Base-by-base conservation (phyloP, 2,797 vertebrate genomes). In the Pachyuromys duprasi region DNA sequence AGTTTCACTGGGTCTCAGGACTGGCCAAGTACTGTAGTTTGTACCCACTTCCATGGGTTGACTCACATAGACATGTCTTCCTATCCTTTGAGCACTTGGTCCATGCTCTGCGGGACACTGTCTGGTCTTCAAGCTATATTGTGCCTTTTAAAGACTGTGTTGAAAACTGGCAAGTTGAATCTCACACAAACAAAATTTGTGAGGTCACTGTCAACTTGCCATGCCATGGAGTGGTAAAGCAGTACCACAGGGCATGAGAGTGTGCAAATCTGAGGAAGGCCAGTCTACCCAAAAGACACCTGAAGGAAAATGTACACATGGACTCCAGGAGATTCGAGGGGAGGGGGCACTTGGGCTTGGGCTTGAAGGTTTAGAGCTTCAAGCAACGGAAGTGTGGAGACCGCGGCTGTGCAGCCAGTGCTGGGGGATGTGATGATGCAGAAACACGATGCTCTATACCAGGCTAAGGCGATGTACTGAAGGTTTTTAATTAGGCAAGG, bases 41-140 rank as follows among this genome's bases (percentile, higher is more conserved):
- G 53, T 7, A 63, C 9, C 2, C 67, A 72, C 28, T 49, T 5
- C 14, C 31, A 2, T 8, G n/a, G 0, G 0, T 4, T 3, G 1
- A 4, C 7, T 57, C 53, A 8, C 14, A 11, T 3, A 24, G 22
- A 42, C 70, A 33, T 8, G 24, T 20, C 53, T 70, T 36, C 5
- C 42, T 28, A 14, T 15, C 22, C 31, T 70, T 39, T 26, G 39
- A 93, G 33, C 12, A 69, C 42, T 24, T 24, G 45, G 7, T 57
- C 3, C 75, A 17, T 57, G 18, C 42, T 75, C 88, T 69, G 36
- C 6, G 6, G 5, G 49, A 24, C 49, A 70, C 2, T 12, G 2
- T 24, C 87, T 86, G 33, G 17, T 92, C 63, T 95, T 74, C 60
- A 63, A 94, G 65, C n/a, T 57, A 36, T 24, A 18, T 65, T 53